Evolutionary conservation across 2,113 vertebrate species (phyloP), one percentile per base, ranked within the genome.

Genomic region (Elephas maximus): DNA sequence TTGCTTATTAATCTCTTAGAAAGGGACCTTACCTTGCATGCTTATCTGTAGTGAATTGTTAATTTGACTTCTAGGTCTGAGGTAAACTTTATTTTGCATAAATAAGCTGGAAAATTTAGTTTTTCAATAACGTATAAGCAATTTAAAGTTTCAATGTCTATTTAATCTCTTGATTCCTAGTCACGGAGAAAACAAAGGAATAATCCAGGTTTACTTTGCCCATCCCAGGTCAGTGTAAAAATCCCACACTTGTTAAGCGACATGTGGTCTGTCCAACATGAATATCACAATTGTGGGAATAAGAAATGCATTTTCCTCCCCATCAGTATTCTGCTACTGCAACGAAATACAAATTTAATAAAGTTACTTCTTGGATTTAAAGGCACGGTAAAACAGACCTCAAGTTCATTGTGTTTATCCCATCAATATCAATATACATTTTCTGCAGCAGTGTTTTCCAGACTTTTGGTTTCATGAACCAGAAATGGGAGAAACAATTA

Each of bases 1-100:
- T 95, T 97, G 92, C 94, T 97, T 98, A 91, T 48, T 97, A 96
- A 97, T 97, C 84, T 97, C 11, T 95, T 92, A 93, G 93, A 88
- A 98, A 97, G 82, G 97, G 57, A 97, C 65, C n/a, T 53, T 94
- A 83, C n/a, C 41, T 97, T 96, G 96, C 88, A 96, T 95, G 45
- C 24, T 97, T 65, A 96, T 97, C 80, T 93, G 97, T 60, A 78
- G 33, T 92, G 69, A 97, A 95, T 91, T 95, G 74, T n/a, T 90
- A 95, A 95, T 97, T 94, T 90, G 67, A 88, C 30, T 62, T 83
- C 44, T 8, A 92, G 24, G 5, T 69, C 53, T 94, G 76, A 94
- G 20, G 8, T 90, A 93, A 96, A 91, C 74, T 84, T 96, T 89
- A 80, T 41, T 90, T 94, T 93, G 20, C 62, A 96, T 82, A 88